Evolutionary conservation across 2,888 invertebrate genomes (phyloP), one percentile per base, ranked within the genome.

Genomic region (Trichogramma evanescens): DNA sequence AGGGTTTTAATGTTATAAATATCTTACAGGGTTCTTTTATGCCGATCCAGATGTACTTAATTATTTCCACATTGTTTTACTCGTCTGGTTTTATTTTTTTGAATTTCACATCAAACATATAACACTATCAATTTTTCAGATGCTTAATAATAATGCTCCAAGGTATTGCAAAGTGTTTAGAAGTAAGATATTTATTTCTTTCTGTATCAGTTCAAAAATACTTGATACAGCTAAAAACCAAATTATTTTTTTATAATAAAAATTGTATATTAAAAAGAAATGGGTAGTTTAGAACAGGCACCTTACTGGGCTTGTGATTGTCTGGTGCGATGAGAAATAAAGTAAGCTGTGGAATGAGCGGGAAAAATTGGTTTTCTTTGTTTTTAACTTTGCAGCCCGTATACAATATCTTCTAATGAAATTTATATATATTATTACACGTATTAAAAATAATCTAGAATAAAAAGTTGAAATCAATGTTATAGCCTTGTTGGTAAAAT

Each of bases 1-100:
- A 74, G 74, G 77, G 73, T 71, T 70, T 68, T 69, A 65, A 65
- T 69, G 70, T 68, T 66, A 63, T 72, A 62, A 70, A 62, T 72
- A 70, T 74, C 69, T 75, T 74, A 73, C 74, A 74, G 72, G 75
- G 72, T 68, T 26, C 3, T 65, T 69, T 56, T 57, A 67, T 69
- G 66, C 74, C 73, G 72, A 66, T 74, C 68, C 72, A 70, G 71
- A 64, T 63, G 65, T 66, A 43, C 26, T 54, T 54, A 39, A 58
- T 50, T 55, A 8, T 53, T 56, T 63, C 26, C 26, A 54, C 50
- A 59, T 46, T 57, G 43, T 51, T 59, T 56, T 9, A 54, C 9
- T 50, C 54, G 13, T 44, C 40, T 6, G 38, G 46, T 61, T 58
- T 38, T 58, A 55, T 45, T 48, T 53, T 54, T 6, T 50, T 52